These are phyloP conservation scores for Neolamprologus tretocephalus DNA, from an alignment of 2,113 vertebrate genomes.

Conservation along the genomic window DNA sequence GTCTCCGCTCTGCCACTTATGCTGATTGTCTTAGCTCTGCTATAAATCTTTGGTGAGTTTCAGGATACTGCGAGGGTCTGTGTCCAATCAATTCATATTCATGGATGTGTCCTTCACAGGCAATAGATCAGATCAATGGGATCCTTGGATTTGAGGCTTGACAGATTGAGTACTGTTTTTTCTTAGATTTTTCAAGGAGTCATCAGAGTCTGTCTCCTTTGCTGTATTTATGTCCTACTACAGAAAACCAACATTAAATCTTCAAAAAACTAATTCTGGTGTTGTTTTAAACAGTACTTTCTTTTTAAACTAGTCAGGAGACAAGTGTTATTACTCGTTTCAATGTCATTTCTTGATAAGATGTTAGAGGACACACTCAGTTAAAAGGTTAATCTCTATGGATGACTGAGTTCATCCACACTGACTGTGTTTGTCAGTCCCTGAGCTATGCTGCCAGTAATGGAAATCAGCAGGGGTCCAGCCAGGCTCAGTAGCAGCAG, in stretches of 20 bases:
- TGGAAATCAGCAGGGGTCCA: conserved; percentile 48
- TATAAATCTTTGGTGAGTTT: conserved; percentile 30
- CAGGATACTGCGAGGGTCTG: conserved; percentile 16
- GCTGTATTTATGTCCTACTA: neutral
- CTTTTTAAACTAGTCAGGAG: neutral
- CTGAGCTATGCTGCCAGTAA: conserved; percentile 36
- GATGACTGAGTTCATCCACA: neutral
- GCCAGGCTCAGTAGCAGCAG: conserved; percentile 3
- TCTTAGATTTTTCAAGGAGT: neutral
- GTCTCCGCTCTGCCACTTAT: conserved; percentile 17
- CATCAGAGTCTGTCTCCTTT: neutral
- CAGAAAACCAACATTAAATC: neutral
- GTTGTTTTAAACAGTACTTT: neutral
- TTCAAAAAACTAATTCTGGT: neutral
- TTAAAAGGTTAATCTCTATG: conserved; percentile 25
- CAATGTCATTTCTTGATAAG: neutral
- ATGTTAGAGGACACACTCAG: neutral
- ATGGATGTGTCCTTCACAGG: neutral
- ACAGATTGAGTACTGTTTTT: neutral
- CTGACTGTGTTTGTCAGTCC: conserved; percentile 34
- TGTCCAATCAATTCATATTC: conserved; percentile 29
- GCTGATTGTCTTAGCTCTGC: conserved; percentile 38
- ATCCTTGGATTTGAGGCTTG: neutral
- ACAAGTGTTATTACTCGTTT: neutral
- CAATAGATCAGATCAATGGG: neutral